Conservation (phyloP, 2,797 vertebrate species). For the Cirrhinus mrigala region DNA sequence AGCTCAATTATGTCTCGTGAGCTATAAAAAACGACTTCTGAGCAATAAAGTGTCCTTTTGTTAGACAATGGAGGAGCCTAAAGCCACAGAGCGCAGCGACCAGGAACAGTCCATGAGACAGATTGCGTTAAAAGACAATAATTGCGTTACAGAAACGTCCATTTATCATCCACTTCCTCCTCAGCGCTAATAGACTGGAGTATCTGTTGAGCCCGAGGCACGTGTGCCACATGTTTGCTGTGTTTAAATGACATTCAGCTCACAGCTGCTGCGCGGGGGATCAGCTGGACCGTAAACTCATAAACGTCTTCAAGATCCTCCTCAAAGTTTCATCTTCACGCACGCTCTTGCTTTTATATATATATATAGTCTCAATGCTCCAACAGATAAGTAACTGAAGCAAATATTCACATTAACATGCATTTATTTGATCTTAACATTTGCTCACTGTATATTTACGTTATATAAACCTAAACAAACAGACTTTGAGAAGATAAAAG, state of each 20-base stretch:
- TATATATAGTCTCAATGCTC: neutral
- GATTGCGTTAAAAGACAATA: constrained; percentile 29
- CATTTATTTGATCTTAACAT: neutral
- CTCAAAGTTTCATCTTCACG: neutral
- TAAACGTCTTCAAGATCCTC: neutral
- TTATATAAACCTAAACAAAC: neutral
- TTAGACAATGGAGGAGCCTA: neutral
- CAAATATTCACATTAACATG: neutral
- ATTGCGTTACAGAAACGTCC: constrained; percentile 16
- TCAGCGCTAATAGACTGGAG: neutral
- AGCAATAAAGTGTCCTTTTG: constrained; percentile 4
- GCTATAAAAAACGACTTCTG: neutral
- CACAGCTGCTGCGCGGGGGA: neutral
- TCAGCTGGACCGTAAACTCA: constrained; percentile 35
- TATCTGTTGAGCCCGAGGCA: constrained; percentile 6
- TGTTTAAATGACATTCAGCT: constrained; percentile 17
- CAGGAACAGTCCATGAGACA: neutral
- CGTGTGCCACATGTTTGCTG: neutral
- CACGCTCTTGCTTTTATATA: neutral
- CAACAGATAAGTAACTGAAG: neutral
- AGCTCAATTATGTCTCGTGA: neutral
- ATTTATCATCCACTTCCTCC: constrained; percentile 36
- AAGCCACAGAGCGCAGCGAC: neutral
- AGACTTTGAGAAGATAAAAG: neutral
- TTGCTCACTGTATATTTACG: neutral